Evolutionary conservation across 2,797 vertebrate species (phyloP).

Genomic region (Pempheris klunzingeri): DNA sequence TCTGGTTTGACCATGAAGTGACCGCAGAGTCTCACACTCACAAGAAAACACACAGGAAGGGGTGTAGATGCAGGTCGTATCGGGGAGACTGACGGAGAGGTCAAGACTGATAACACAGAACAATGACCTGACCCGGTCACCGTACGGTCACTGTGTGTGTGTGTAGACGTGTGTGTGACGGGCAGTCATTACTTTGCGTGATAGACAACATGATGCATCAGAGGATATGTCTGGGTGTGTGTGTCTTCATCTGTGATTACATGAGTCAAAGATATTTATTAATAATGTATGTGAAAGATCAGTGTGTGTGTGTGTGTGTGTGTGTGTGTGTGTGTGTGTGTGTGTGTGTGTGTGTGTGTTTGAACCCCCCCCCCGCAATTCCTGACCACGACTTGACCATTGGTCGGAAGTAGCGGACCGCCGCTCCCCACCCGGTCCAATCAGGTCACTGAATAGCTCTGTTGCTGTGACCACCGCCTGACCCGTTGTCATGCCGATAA

Average conservation of each 20-base stretch:
- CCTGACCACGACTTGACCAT: constrained; percentile 74
- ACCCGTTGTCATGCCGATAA: constrained; percentile 75
- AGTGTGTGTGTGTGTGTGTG: constrained; percentile 21
- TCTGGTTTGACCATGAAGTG: constrained; percentile 63
- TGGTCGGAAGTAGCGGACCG: constrained; percentile 45
- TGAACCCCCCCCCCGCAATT: background rate
- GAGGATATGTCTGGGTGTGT: constrained; percentile 14
- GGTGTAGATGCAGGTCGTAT: constrained; percentile 69
- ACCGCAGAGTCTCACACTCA: constrained; percentile 43
- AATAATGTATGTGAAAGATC: constrained; percentile 15
- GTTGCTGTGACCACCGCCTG: constrained; percentile 72
- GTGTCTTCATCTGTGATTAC: background rate
- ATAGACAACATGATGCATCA: background rate
- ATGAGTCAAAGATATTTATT: constrained; percentile 10
- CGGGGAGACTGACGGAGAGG: constrained; percentile 65
- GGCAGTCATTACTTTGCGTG: background rate
- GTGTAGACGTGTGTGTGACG: constrained; percentile 3
- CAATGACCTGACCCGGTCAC: constrained; percentile 80
- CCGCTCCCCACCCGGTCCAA: constrained; percentile 55
- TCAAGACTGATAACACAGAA: constrained; percentile 78
- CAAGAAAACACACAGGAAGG: constrained; percentile 71
- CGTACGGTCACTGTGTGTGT: constrained; percentile 44
- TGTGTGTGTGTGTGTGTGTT: constrained; percentile 2
- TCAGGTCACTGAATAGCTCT: constrained; percentile 52
- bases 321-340: constrained; percentile 13